Evolutionary conservation across 2,888 invertebrate species (phyloP).

Genomic region (Morpho deidamia): DNA sequence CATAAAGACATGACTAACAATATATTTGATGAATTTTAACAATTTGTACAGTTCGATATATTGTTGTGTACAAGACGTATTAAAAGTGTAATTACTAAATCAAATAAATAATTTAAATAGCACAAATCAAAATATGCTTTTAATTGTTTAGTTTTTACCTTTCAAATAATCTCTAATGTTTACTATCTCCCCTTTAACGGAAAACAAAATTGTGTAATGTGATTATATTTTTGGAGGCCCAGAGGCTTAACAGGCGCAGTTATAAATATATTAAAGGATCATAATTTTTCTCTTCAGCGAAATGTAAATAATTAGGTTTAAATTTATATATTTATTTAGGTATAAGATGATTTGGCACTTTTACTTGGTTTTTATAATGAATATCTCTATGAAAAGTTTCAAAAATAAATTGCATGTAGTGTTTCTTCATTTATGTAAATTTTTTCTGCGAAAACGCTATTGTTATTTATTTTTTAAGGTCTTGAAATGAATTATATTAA

Average conservation of each 20-base stretch:
- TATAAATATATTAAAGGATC: conserved; percentile 2
- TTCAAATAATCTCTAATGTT: conserved; percentile 10
- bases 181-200: not conserved
- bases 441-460: conserved; percentile 20
- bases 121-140: conserved; percentile 8
- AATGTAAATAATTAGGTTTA: conserved; percentile 18
- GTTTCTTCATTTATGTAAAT: conserved; percentile 9
- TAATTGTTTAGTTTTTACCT: conserved; percentile 9
- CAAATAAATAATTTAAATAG: not conserved
- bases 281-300: not conserved
- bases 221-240: not conserved
- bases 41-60: no score
- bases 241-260: not conserved
- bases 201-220: not conserved
- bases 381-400: conserved; percentile 2
- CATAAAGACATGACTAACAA: no score
- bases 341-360: conserved; percentile 8
- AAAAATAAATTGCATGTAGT: conserved; percentile 6
- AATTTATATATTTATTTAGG: conserved; percentile 15
- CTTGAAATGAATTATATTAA: conserved; percentile 16
- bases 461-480: conserved; percentile 32
- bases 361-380: not conserved
- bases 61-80: no score
- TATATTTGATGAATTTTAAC: no score
- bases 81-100: no score